Percentiles rank a stretch among this genome's conserved stretches.
Evolutionary conservation across 2,888 invertebrate species (phyloP).

Genomic region (Blera fallax): DNA sequence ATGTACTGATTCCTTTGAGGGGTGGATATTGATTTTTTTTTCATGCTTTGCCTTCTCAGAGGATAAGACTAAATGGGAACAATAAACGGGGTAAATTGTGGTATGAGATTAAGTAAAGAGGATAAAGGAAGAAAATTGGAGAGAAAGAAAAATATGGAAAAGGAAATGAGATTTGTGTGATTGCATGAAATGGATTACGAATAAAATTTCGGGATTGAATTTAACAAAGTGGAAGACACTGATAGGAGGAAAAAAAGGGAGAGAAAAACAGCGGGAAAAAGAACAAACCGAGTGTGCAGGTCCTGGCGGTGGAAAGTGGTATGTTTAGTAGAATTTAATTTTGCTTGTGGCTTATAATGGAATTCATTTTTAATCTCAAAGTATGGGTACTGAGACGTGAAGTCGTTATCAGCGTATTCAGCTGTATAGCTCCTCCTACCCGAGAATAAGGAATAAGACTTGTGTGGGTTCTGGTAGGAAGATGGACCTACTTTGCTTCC

Average conservation of each 20-base stretch:
- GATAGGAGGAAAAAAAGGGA: constrained; percentile 1
- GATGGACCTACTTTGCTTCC: too few species aligned
- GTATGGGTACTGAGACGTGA: too few species aligned
- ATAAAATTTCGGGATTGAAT: constrained; percentile 19
- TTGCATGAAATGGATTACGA: constrained; percentile 50
- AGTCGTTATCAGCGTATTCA: too few species aligned
- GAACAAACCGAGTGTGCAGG: background rate
- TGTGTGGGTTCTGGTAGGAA: too few species aligned
- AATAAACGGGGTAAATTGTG: constrained; percentile 29
- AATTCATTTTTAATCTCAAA: too few species aligned
- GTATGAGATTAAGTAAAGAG: background rate
- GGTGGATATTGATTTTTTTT: constrained; percentile 57
- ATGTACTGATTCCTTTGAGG: constrained; percentile 15
- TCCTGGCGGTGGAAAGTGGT: background rate
- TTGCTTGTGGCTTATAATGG: background rate
- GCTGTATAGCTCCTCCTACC: too few species aligned
- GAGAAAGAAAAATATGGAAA: background rate
- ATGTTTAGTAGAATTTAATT: constrained; percentile 3
- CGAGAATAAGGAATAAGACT: too few species aligned
- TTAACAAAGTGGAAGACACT: constrained; percentile 28
- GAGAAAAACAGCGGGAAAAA: background rate
- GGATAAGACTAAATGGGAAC: constrained; percentile 20
- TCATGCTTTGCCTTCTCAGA: background rate
- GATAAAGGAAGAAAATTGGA: constrained; percentile 24
- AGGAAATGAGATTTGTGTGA: constrained; percentile 49